Percentiles rank a stretch among this genome's conserved stretches.
phyloP scores from a whole-genome alignment of 1,140 invertebrate genomes.

The Drosophila kepulauana region DNA sequence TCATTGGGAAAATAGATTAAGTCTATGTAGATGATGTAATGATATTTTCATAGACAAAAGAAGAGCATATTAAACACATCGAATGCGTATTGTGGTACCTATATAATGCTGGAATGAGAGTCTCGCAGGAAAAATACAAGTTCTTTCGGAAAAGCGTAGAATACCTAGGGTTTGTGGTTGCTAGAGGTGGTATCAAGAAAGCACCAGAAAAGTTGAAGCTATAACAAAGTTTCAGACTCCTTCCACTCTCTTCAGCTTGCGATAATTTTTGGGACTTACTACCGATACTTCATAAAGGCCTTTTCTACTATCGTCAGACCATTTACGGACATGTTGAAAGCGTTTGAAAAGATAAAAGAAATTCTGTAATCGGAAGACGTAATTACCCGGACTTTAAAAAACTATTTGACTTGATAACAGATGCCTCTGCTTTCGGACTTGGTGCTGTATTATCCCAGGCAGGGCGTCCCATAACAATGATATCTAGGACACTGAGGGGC shows the following conservation, averaged over 20 bases:
- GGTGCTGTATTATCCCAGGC: slow-evolving; percentile 23
- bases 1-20: slow-evolving; percentile 16
- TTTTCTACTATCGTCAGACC: slow-evolving; percentile 23
- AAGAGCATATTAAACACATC: slow-evolving; percentile 14
- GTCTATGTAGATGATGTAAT: slow-evolving; percentile 27
- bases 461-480: slow-evolving; percentile 28
- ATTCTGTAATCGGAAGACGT: slow-evolving; percentile 32
- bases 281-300: neutral
- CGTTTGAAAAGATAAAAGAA: slow-evolving; percentile 18
- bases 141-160: slow-evolving; percentile 24
- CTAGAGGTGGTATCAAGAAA: neutral
- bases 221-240: slow-evolving; percentile 12
- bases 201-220: slow-evolving; percentile 20
- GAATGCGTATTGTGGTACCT: slow-evolving; percentile 8
- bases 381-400: slow-evolving; percentile 28
- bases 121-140: slow-evolving; percentile 8
- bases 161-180: slow-evolving; percentile 20
- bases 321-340: slow-evolving; percentile 14
- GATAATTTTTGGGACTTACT: slow-evolving; percentile 1
- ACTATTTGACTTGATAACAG: slow-evolving; percentile 33
- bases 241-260: slow-evolving; percentile 14
- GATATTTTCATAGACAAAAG: slow-evolving; percentile 19
- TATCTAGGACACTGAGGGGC: slow-evolving; percentile 17
- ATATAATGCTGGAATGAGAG: slow-evolving; percentile 19
- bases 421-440: slow-evolving; percentile 16